phyloP scores from a whole-genome alignment of 2,113 vertebrate species.

The Notothenia coriiceps region DNA sequence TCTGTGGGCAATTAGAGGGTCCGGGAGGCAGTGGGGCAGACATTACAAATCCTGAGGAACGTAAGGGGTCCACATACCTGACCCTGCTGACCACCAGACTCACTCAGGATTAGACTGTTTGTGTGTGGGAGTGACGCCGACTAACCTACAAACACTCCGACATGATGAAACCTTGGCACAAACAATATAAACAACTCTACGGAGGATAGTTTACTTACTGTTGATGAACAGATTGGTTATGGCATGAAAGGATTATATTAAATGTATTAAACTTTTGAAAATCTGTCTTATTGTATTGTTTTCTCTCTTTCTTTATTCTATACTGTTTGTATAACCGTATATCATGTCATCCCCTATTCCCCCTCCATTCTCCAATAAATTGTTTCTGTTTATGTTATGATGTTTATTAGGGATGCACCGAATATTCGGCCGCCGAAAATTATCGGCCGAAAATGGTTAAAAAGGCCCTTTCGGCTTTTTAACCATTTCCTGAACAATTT shows the following conservation, averaged over 20 bases:
- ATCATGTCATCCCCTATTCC: neutral
- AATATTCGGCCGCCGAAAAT: too few relatives aligned
- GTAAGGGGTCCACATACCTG: slow-evolving; percentile 56
- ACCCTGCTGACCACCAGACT: slow-evolving; percentile 62
- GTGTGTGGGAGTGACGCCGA: slow-evolving; percentile 10
- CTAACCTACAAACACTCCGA: slow-evolving; percentile 17
- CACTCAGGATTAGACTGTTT: slow-evolving; percentile 21
- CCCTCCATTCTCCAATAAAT: neutral
- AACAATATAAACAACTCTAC: neutral
- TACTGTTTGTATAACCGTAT: too few relatives aligned
- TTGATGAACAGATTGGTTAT: neutral
- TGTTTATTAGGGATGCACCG: neutral
- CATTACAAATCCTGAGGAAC: slow-evolving; percentile 73
- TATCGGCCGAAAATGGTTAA: too few relatives aligned
- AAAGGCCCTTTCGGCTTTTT: too few relatives aligned
- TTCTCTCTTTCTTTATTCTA: too few relatives aligned
- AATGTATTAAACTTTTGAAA: too few relatives aligned
- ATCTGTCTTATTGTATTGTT: too few relatives aligned
- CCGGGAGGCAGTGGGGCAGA: slow-evolving; percentile 45
- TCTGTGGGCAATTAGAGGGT: neutral
- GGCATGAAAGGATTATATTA: neutral
- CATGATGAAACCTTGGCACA: neutral
- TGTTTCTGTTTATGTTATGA: neutral
- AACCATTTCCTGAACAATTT: too few relatives aligned
- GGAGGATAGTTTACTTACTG: neutral